These are phyloP conservation scores for Dryadula phaetusa DNA, from an alignment of 2,888 invertebrate genomes.

Conservation along the genomic window DNA sequence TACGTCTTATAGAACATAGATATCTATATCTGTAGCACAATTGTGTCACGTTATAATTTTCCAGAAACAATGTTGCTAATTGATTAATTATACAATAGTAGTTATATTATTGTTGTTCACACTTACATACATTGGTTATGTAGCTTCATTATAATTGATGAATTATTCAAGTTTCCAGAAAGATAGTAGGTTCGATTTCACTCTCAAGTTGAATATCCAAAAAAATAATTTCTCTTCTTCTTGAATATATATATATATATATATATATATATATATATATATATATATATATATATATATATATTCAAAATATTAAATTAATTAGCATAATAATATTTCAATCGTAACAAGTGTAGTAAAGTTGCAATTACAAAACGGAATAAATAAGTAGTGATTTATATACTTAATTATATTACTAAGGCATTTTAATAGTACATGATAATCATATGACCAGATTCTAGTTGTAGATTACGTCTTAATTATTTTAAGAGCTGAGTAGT, in stretches of 20 bases:
- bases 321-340: no score
- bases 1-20: not conserved
- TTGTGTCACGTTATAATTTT: slow-evolving; percentile 5
- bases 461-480: slow-evolving; percentile 14
- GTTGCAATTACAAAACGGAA: no score
- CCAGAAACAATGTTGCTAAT: slow-evolving; percentile 14
- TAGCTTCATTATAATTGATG: not conserved
- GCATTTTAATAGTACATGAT: slow-evolving; percentile 3
- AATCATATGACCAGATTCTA: not conserved
- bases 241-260: no score
- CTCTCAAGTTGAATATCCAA: no score
- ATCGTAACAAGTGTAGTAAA: no score
- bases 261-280: no score
- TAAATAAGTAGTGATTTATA: no score
- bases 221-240: no score
- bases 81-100: not conserved
- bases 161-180: not conserved
- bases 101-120: not conserved
- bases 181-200: no score
- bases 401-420: not conserved
- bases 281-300: no score
- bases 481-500: slow-evolving; percentile 7
- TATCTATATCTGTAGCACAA: no score
- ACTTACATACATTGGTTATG: not conserved
- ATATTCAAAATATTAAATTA: no score